Base-by-base conservation (phyloP, 1,140 invertebrate species). In the Leptonema lineaticorne region DNA sequence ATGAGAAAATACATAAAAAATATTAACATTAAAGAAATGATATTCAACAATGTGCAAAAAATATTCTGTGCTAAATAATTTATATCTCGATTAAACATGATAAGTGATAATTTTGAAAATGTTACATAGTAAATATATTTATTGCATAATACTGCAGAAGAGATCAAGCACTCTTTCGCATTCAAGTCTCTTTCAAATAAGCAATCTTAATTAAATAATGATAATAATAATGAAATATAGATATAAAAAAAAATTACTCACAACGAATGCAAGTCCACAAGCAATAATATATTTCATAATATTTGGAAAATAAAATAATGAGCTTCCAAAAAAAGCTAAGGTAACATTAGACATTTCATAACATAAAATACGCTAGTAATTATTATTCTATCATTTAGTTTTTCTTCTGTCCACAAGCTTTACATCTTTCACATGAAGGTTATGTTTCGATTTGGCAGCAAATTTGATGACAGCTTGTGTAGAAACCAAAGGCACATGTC, bases 391-490 rank as follows among this genome's bases (percentile, higher is more conserved):
- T 74, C 70, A 69, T 73, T 74, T 70, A 29, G 79, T 80, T 69
- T 81, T 79, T 75, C 84, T 74, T 33, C 79, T 74, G 75, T 88
- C 88, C 1, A 91, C 89, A 63, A 91, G 74, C 74, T 91, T 91
- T 4, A 90, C 88, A 66, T 91, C 89, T 67, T 87, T 86, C 9
- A 91, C 89, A 73, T 90, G 89, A 41, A 91, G 76, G 77, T 91
- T 87, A 74, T 89, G 87, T 73, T 88, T 85, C 66, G 88, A 89
- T 74, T 90, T 89, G 66, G 88, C 89, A 0, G 90, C 90, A 73
- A 92, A 93, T 72, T 90, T 91, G 73, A 90, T 90, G 1, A 93
- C 85, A 4, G 90, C 90, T 67, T 91, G 87, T 3, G 88, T 89
- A 4, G 89, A 89, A 6, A 93, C 88, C 72, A 91, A 87, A 8